Conservation (phyloP, 92 coral and sea anemone species). For the Siderastrea siderea region DNA sequence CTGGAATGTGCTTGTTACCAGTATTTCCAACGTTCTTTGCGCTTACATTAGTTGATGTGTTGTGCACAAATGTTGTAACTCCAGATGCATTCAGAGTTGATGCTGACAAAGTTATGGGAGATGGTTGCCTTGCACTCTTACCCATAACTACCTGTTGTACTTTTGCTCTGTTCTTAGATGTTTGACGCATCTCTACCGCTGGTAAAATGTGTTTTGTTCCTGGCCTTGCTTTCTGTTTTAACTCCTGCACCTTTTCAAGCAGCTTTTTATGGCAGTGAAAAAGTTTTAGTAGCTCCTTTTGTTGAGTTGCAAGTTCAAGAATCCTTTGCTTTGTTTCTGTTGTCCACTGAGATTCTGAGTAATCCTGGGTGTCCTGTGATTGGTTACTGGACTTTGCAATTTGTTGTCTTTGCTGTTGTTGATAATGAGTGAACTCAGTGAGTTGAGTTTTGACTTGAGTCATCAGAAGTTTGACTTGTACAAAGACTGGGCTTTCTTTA, state of each 20-base stretch:
- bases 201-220: constrained; percentile 8
- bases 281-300: constrained; percentile 66
- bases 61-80: not conserved
- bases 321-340: constrained; percentile 51
- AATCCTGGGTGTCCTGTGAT: not conserved
- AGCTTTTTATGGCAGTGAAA: constrained; percentile 72
- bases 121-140: not conserved
- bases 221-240: constrained; percentile 46
- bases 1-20: no score
- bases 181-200: constrained; percentile 9
- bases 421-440: constrained; percentile 57
- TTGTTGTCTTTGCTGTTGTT: constrained; percentile 56
- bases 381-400: constrained; percentile 28
- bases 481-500: constrained; percentile 45
- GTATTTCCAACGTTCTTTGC: no score
- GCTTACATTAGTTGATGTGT: no score
- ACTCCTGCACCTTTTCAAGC: constrained; percentile 56
- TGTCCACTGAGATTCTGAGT: constrained; percentile 14
- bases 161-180: not conserved
- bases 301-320: constrained; percentile 71
- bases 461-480: constrained; percentile 57
- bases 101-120: not conserved
- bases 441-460: constrained; percentile 66
- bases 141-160: not conserved
- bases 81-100: constrained; percentile 6